Conservation (phyloP, 2,888 invertebrate genomes). For the Drosophila nr. medialis region DNA sequence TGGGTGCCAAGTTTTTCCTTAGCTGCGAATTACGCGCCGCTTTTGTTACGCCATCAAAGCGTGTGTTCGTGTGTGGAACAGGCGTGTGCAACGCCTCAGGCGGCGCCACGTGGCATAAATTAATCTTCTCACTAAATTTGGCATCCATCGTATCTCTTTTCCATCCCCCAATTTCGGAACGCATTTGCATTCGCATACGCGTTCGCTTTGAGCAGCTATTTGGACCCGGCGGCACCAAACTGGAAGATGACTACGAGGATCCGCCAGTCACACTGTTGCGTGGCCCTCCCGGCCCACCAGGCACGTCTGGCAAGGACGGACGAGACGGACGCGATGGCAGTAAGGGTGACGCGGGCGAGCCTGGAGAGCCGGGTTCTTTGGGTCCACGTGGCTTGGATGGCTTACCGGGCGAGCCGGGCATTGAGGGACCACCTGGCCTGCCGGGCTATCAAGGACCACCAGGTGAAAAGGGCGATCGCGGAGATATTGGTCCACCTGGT, state of each 20-base stretch:
- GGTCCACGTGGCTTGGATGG: conserved; percentile 92
- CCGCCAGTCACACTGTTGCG: conserved; percentile 86
- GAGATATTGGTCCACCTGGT: conserved; percentile 96
- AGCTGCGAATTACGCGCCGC: conserved; percentile 56
- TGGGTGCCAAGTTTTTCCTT: conserved; percentile 31
- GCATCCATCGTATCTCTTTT: conserved; percentile 45
- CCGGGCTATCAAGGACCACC: conserved; percentile 93
- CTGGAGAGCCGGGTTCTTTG: conserved; percentile 91
- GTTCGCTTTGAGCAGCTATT: conserved; percentile 79
- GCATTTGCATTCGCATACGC: conserved; percentile 30
- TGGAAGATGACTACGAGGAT: conserved; percentile 85
- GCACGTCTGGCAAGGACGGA: conserved; percentile 84
- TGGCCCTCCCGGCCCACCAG: conserved; percentile 89
- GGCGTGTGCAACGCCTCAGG: conserved; percentile 60
- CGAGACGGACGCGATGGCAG: conserved; percentile 85
- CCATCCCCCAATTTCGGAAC: conserved; percentile 25
- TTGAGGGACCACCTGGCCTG: conserved; percentile 93
- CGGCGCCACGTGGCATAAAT: conserved; percentile 75
- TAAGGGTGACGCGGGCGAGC: conserved; percentile 87
- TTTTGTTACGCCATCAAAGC: conserved; percentile 68
- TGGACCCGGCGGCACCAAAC: conserved; percentile 84
- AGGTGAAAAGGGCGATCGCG: conserved; percentile 91
- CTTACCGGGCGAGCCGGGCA: conserved; percentile 91
- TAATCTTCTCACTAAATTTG: conserved; percentile 69
- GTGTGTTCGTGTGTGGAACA: conserved; percentile 47